Evolutionary conservation across 2,888 invertebrate genomes (phyloP), one percentile per base, ranked within the genome.

Genomic region (Clanis bilineata): DNA sequence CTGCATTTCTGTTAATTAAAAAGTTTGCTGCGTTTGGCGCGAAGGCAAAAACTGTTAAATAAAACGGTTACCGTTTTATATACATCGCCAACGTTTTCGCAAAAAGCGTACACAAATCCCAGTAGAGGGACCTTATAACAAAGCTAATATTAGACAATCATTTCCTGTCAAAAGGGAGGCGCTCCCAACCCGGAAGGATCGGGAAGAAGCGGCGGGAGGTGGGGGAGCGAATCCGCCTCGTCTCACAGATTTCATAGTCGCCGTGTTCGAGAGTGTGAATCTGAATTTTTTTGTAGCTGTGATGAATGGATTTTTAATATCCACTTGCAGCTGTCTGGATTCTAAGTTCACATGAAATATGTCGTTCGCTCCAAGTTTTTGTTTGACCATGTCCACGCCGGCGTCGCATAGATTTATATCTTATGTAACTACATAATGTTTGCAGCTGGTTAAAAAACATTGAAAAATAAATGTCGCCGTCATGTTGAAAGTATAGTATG

Each of bases 141-240:
- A 88, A 90, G 91, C 91, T 90, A 90, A 90, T 90, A 90, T 91
- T 90, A 90, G 91, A 89, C 90, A 90, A 91, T 90, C 90, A 91
- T 92, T 91, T 92, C 91, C 89, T 90, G 90, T 90, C 89, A 91
- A 88, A 90, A 85, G 88, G 87, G 87, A 82, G 88, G 84, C 73
- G 67, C 73, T 64, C 71, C 79, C 81, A 72, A 69, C 71, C 80
- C 79, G 76, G 77, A 75, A 76, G 73, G 76, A 75, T 72, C 73
- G 77, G 73, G 73, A n/a, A n/a, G n/a, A n/a, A n/a, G n/a, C n/a
- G 68, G 72, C 69, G 64, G 66, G 73, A 73, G 80, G 71, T 68
- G 64, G 64, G 74, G 73, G 79, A 78, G 81, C 76, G 69, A 83
- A 88, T 86, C 86, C 88, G 82, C 86, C 86, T 83, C 88, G 83